Evolutionary conservation across 37 sponge, comb jelly and placozoan genomes (phyloP).

Genomic region (Diacarnus erythraeanus): DNA sequence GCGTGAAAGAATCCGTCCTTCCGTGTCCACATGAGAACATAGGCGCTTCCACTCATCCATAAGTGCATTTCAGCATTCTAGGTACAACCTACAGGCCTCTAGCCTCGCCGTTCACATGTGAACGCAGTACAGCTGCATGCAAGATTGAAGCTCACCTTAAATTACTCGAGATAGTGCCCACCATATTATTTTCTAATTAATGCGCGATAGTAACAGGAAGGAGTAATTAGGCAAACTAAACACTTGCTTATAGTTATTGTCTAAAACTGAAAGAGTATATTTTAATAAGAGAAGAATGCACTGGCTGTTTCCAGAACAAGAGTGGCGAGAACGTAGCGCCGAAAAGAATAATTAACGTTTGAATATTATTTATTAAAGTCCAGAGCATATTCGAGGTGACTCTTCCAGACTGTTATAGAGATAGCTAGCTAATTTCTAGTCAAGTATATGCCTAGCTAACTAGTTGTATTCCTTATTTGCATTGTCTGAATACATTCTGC

Average conservation of each 20-base stretch:
- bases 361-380: too few species aligned
- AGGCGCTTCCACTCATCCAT: constrained; percentile 13
- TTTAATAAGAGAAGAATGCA: neutral
- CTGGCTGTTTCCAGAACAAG: neutral
- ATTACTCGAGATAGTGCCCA: neutral
- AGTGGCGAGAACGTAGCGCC: neutral
- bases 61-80: neutral
- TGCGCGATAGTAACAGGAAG: neutral
- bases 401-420: too few species aligned
- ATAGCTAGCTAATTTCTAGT: too few species aligned
- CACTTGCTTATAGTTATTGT: too few species aligned
- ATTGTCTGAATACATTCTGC: too few species aligned
- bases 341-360: too few species aligned
- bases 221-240: too few species aligned
- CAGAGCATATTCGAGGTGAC: too few species aligned
- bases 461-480: too few species aligned
- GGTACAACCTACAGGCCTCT: neutral
- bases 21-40: constrained; percentile 6
- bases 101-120: neutral
- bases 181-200: neutral
- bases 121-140: too few species aligned
- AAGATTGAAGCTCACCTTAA: neutral
- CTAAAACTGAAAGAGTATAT: too few species aligned
- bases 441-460: too few species aligned
- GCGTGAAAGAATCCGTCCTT: neutral